Conservation (phyloP, 2,797 vertebrate genomes). For the Crenichthys baileyi region DNA sequence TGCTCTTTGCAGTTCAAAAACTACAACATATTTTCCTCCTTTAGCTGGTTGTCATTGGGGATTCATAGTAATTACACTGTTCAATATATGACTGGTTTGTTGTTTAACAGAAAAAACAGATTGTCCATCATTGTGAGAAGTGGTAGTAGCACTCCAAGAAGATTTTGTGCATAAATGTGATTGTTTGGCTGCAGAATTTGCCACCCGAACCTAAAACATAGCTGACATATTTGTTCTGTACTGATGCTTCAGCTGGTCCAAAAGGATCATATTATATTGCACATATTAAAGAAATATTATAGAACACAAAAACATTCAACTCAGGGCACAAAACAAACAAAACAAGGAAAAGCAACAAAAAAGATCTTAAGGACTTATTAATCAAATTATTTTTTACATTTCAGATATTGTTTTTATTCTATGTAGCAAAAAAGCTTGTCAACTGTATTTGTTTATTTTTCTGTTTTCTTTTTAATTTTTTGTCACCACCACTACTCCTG, state of each 20-base stretch:
- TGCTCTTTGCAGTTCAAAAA: slow-evolving; percentile 9
- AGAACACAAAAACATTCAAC: background rate
- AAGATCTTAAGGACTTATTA: background rate
- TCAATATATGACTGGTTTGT: slow-evolving; percentile 32
- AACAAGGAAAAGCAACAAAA: background rate
- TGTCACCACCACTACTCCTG: background rate
- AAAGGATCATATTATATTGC: background rate
- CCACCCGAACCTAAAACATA: no score
- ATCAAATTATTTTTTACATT: background rate
- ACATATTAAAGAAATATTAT: background rate
- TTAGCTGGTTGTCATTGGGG: background rate
- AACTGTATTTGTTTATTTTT: background rate
- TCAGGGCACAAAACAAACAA: background rate
- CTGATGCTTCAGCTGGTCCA: background rate
- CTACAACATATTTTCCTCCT: background rate
- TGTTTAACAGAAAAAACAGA: slow-evolving; percentile 36
- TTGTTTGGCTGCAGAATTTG: no score
- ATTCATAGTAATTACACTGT: background rate
- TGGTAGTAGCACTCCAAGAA: no score
- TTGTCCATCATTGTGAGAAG: slow-evolving; percentile 36
- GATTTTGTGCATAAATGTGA: no score
- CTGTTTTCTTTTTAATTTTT: background rate
- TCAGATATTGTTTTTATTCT: background rate
- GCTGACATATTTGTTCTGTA: background rate
- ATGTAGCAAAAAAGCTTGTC: background rate